phyloP scores from a whole-genome alignment of 2,797 vertebrate species.

The Perodicticus potto region DNA sequence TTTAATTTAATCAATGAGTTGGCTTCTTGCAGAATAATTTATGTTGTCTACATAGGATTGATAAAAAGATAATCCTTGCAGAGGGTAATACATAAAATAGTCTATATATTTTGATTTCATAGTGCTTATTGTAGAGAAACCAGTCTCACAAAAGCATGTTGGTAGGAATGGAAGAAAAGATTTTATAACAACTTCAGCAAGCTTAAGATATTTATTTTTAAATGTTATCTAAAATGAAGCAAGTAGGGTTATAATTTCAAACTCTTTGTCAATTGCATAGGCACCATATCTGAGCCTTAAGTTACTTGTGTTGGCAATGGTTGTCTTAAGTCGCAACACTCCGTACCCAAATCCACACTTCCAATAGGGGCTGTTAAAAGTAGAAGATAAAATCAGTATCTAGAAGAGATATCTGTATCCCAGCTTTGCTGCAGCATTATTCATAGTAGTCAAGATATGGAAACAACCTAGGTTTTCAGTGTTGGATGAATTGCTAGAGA shows the following conservation, averaged over 20 bases:
- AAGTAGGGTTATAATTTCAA: conserved; percentile 10
- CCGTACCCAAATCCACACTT: background rate
- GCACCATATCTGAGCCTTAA: background rate
- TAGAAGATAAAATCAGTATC: background rate
- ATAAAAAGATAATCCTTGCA: background rate
- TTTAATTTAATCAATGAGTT: conserved; percentile 22
- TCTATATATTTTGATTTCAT: conserved; percentile 1
- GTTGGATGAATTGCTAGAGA: background rate
- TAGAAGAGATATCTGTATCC: background rate
- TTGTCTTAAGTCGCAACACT: background rate
- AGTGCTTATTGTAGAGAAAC: background rate
- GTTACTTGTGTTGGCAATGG: background rate
- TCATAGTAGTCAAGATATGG: background rate
- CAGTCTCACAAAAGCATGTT: conserved; percentile 5
- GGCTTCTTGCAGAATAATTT: conserved; percentile 17
- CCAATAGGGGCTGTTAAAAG: background rate
- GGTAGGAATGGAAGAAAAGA: background rate
- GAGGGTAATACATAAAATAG: background rate
- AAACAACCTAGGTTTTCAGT: background rate
- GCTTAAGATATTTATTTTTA: background rate
- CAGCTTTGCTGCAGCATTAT: background rate
- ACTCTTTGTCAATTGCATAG: background rate
- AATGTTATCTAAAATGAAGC: conserved; percentile 10
- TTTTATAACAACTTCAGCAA: conserved; percentile 11
- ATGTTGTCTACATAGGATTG: background rate